Percentiles rank a stretch among this genome's conserved stretches.
phyloP scores from a whole-genome alignment of 2,797 vertebrate genomes.

The Salarias fasciatus region DNA sequence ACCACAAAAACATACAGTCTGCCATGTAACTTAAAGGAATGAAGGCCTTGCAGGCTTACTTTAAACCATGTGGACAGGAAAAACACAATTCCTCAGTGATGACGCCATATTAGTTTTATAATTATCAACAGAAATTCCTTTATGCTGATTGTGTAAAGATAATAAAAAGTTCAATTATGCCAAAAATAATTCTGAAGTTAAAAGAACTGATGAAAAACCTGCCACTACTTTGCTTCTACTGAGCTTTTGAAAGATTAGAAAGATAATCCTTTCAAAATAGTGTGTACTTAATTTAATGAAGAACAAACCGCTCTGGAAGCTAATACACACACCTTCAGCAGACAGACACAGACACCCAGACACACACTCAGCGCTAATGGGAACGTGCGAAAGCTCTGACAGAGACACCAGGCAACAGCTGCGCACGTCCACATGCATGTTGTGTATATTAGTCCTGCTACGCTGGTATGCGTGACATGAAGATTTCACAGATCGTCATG shows the following conservation, averaged over 20 bases:
- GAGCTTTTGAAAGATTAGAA: not conserved
- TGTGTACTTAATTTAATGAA: not conserved
- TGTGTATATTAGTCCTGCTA: conserved; percentile 19
- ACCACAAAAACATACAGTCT: not conserved
- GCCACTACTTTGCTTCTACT: not conserved
- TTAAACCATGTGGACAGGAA: conserved; percentile 2
- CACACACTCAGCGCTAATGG: not conserved
- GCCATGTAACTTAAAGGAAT: too few relatives aligned
- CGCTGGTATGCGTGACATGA: conserved; percentile 38
- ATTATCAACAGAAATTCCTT: not conserved
- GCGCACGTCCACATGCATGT: conserved; percentile 28
- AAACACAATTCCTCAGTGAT: too few relatives aligned
- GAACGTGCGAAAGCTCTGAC: conserved; percentile 25
- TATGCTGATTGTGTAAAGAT: not conserved
- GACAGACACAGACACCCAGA: not conserved
- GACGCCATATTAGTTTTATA: conserved; percentile 1
- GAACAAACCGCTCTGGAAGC: not conserved
- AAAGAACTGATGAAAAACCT: not conserved
- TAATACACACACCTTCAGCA: too few relatives aligned
- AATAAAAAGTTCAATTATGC: not conserved
- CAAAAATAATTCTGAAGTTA: not conserved
- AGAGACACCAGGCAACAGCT: conserved; percentile 53
- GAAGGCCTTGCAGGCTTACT: not conserved
- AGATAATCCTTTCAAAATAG: not conserved
- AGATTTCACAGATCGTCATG: conserved; percentile 30